These are phyloP conservation scores for Pteropus alecto DNA, from an alignment of 2,113 vertebrate genomes.

Conservation along the genomic window DNA sequence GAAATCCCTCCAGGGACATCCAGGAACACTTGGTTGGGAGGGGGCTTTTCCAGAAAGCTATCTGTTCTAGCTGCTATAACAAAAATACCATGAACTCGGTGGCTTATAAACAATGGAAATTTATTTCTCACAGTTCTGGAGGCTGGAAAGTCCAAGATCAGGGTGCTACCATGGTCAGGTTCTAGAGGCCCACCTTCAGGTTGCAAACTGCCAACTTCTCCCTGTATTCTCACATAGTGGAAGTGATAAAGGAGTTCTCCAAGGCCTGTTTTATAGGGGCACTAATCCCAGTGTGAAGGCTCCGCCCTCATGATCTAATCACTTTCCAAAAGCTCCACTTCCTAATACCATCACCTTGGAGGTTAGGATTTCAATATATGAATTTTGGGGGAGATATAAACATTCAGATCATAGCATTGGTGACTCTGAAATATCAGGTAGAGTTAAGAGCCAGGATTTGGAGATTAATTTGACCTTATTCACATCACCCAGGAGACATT, in stretches of 20 bases:
- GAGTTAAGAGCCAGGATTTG: neutral
- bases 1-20: neutral
- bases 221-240: neutral
- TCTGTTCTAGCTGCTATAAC: neutral
- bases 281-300: neutral
- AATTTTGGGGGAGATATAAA: neutral
- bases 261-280: neutral
- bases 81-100: neutral
- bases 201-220: neutral
- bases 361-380: neutral
- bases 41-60: neutral
- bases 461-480: conserved; percentile 21
- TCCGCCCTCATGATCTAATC: neutral
- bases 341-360: neutral
- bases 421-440: neutral
- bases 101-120: neutral
- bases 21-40: neutral
- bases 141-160: neutral
- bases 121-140: neutral
- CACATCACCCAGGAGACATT: neutral
- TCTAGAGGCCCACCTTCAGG: neutral
- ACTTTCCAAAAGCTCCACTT: neutral
- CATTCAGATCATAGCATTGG: neutral
- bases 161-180: neutral
- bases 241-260: neutral